Percentiles rank a stretch among this genome's conserved stretches.
Conservation (phyloP, 2,113 vertebrate genomes). For the Mastomys coucha region DNA sequence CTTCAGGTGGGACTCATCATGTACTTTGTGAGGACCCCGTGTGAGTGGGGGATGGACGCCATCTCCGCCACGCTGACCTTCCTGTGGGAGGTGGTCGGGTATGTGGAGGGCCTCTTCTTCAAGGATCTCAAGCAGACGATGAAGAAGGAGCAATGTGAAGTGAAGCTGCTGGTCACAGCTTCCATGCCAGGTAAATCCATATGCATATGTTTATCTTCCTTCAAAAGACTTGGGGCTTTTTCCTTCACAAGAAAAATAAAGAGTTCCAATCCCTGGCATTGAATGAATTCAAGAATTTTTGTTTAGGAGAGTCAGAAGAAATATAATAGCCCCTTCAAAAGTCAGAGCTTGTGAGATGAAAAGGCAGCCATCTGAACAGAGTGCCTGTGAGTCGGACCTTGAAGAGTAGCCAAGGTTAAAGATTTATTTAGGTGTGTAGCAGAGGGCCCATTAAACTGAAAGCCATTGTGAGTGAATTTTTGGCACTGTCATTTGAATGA, state of each 20-base stretch:
- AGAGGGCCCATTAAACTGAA: conserved; percentile 58
- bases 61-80: conserved; percentile 98
- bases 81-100: conserved; percentile 98
- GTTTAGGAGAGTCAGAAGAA: conserved; percentile 57
- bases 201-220: neutral
- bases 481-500: conserved; percentile 56
- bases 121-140: conserved; percentile 99
- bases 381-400: conserved; percentile 56
- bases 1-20: conserved; percentile 97
- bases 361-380: conserved; percentile 64
- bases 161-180: conserved; percentile 97
- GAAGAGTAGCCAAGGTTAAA: conserved; percentile 57
- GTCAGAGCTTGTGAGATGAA: conserved; percentile 39
- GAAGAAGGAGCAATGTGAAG: conserved; percentile 99
- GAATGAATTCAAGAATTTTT: conserved; percentile 69
- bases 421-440: conserved; percentile 25
- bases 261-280: neutral
- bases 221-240: conserved; percentile 1
- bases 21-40: conserved; percentile 98
- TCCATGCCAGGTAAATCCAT: conserved; percentile 96
- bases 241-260: conserved; percentile 62
- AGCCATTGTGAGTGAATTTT: conserved; percentile 56
- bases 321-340: conserved; percentile 69
- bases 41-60: conserved; percentile 99
- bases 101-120: conserved; percentile 98